phyloP scores from a whole-genome alignment of 2,113 vertebrate species.

The Rhegmatorhina hoffmannsi region DNA sequence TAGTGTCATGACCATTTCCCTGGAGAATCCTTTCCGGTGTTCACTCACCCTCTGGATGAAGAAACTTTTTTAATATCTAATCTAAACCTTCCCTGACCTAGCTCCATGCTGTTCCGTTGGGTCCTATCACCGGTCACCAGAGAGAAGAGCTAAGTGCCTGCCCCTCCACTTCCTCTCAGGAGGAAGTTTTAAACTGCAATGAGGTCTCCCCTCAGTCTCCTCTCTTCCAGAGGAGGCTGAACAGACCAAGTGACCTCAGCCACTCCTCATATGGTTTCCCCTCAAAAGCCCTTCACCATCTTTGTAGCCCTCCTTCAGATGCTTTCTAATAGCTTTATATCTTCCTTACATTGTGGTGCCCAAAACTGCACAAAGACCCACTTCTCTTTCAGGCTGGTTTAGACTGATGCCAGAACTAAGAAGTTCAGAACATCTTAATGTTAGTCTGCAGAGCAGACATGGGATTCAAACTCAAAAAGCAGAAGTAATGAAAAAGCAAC shows the following conservation, averaged over 20 bases:
- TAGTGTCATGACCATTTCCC: not conserved
- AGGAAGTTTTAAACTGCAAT: not conserved
- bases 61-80: not conserved
- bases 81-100: not conserved
- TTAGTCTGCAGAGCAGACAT: not conserved
- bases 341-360: not conserved
- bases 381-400: not conserved
- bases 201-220: not conserved
- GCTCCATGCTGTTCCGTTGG: not conserved
- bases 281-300: fast-evolving
- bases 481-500: not conserved
- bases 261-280: fast-evolving
- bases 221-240: not conserved
- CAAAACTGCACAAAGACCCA: not conserved
- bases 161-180: fast-evolving
- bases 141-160: not conserved
- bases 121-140: fast-evolving
- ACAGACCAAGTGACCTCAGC: not conserved
- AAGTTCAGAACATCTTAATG: not conserved
- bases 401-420: not conserved
- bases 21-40: not conserved
- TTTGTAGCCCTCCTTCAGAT: fast-evolving
- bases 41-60: not conserved
- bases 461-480: not conserved
- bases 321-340: not conserved